A percentile compares a stretch with the other conserved stretches of the same genome.
phyloP scores from a whole-genome alignment of 2,113 vertebrate genomes.

The Pelecanus crispus region DNA sequence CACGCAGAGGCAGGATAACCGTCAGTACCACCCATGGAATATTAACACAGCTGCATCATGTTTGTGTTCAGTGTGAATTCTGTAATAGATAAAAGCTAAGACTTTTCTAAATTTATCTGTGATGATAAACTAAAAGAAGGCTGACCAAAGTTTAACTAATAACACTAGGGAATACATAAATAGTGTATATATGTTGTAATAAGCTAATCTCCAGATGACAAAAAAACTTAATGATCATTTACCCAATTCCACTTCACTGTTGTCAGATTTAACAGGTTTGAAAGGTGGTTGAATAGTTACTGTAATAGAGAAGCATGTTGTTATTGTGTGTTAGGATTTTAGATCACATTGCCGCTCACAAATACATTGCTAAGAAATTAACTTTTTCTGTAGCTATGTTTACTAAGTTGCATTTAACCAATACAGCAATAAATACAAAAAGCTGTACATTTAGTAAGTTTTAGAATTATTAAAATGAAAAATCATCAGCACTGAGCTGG shows the following conservation, averaged over 20 bases:
- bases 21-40: neutral
- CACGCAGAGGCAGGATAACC: neutral
- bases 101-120: neutral
- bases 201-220: neutral
- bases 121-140: neutral
- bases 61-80: neutral
- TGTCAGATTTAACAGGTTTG: neutral
- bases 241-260: neutral
- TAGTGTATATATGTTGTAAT: neutral
- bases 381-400: neutral
- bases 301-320: neutral
- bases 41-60: slow-evolving; percentile 7
- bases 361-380: neutral
- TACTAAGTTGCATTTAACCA: neutral
- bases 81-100: neutral
- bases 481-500: neutral
- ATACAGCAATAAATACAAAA: neutral
- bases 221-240: neutral
- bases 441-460: neutral
- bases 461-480: neutral
- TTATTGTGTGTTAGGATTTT: neutral
- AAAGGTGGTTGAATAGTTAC: neutral
- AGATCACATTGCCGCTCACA: neutral
- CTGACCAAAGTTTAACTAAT: neutral
- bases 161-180: neutral